A percentile compares a stretch with the other conserved stretches of the same genome.
These are phyloP conservation scores for Oreochromis mossambicus DNA, from an alignment of 2,797 vertebrate genomes.

Conservation along the genomic window DNA sequence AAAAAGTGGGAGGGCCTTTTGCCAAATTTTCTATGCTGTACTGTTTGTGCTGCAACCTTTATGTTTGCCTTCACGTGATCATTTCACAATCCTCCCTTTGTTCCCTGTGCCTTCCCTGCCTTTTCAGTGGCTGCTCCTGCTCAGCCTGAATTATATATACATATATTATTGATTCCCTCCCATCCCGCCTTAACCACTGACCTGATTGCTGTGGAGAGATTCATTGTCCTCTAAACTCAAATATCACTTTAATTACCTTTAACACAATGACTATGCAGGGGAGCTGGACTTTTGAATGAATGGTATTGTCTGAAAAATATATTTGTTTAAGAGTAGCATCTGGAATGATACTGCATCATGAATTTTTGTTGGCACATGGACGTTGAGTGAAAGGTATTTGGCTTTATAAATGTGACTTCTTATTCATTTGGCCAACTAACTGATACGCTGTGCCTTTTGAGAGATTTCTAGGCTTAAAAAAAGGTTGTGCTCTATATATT, in stretches of 20 bases:
- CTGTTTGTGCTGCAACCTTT: constrained; percentile 17
- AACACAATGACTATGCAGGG: constrained; percentile 58
- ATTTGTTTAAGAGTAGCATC: constrained; percentile 30
- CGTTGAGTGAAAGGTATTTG: not conserved
- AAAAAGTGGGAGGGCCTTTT: not conserved
- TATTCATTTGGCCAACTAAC: constrained; percentile 45
- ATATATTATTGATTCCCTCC: constrained; percentile 10
- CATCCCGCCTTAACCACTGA: constrained; percentile 56
- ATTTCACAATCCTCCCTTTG: not conserved
- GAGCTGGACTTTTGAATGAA: constrained; percentile 33
- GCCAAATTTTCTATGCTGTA: constrained; percentile 2
- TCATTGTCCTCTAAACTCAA: constrained; percentile 8
- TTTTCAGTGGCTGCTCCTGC: constrained; percentile 3
- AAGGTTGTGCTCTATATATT: constrained; percentile 50
- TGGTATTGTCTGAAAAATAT: not conserved
- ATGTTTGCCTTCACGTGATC: constrained; percentile 16
- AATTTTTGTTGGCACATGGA: constrained; percentile 2
- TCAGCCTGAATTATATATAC: constrained; percentile 2
- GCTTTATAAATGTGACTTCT: not conserved
- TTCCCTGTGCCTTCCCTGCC: constrained; percentile 52
- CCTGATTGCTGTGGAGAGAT: constrained; percentile 49
- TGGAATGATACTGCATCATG: constrained; percentile 21
- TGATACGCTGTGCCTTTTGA: constrained; percentile 67
- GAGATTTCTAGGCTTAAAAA: constrained; percentile 46
- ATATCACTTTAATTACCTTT: constrained; percentile 36